These are phyloP conservation scores for Lasioglossum lativentre DNA, from an alignment of 2,888 invertebrate species.

Conservation along the genomic window DNA sequence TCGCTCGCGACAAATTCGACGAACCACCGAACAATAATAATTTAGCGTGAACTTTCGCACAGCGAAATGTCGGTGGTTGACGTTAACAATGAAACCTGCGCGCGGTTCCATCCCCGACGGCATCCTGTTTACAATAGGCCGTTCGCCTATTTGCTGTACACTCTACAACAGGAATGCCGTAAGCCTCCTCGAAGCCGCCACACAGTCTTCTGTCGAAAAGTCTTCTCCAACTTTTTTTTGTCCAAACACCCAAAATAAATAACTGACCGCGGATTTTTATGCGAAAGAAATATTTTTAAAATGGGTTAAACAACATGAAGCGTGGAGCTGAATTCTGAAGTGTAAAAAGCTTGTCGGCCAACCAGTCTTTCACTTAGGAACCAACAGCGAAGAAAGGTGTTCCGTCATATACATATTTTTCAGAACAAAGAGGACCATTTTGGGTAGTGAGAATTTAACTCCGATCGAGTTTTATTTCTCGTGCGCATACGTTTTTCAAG, in stretches of 20 bases:
- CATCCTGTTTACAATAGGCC: constrained; percentile 9
- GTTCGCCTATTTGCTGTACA: constrained; percentile 10
- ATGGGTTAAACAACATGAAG: too few species aligned
- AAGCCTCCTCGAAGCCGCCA: neutral
- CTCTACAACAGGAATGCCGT: neutral
- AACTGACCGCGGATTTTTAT: neutral
- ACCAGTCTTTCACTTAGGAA: neutral
- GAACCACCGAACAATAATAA: neutral
- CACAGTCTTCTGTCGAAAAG: neutral
- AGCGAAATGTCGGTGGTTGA: neutral
- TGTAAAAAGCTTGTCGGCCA: neutral
- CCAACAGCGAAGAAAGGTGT: neutral
- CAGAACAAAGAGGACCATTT: neutral
- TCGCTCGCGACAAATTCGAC: neutral
- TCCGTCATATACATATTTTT: neutral
- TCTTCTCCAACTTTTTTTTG: neutral
- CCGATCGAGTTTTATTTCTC: constrained; percentile 28
- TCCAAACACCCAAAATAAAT: neutral
- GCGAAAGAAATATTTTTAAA: neutral
- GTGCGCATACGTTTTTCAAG: constrained; percentile 11
- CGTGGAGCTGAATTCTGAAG: too few species aligned
- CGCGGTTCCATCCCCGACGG: neutral
- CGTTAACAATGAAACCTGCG: constrained; percentile 10
- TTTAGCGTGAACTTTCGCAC: neutral
- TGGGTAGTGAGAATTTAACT: neutral